phyloP scores from a whole-genome alignment of 2,113 vertebrate species.

The cat (Felis catus) region DNA sequence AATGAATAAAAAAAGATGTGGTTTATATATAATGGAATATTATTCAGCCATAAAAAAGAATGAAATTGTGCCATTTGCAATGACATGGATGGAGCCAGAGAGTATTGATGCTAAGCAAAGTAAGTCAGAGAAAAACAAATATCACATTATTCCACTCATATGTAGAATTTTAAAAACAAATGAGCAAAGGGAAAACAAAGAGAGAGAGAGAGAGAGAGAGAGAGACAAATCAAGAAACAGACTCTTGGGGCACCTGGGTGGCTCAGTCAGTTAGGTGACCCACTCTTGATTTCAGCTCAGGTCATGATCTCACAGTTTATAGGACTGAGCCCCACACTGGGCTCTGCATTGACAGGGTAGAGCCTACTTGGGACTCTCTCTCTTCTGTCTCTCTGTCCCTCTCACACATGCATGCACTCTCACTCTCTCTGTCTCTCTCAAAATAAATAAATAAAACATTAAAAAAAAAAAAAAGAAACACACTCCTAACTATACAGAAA shows the following conservation, averaged over 20 bases:
- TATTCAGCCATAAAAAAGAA: neutral
- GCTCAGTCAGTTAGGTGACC: too few species aligned
- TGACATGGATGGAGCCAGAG: neutral
- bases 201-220: neutral
- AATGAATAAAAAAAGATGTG: neutral
- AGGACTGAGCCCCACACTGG: too few species aligned
- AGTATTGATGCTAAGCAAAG: neutral
- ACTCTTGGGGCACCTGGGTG: neutral
- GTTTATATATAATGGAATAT: neutral
- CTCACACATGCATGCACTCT: too few species aligned
- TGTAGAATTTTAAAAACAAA: neutral
- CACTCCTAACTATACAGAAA: neutral
- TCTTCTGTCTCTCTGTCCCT: too few species aligned
- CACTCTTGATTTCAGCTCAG: too few species aligned
- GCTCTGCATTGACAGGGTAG: too few species aligned
- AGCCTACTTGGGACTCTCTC: too few species aligned
- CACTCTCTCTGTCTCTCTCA: too few species aligned
- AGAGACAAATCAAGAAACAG: neutral
- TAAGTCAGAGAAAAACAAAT: neutral
- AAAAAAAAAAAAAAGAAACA: neutral
- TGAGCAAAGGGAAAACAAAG: neutral
- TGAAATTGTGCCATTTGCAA: neutral
- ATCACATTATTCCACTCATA: neutral
- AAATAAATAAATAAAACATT: too few species aligned
- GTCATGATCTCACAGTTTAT: too few species aligned